Conservation (phyloP, 2,888 invertebrate genomes). For the Steinernema carpocapsae region DNA sequence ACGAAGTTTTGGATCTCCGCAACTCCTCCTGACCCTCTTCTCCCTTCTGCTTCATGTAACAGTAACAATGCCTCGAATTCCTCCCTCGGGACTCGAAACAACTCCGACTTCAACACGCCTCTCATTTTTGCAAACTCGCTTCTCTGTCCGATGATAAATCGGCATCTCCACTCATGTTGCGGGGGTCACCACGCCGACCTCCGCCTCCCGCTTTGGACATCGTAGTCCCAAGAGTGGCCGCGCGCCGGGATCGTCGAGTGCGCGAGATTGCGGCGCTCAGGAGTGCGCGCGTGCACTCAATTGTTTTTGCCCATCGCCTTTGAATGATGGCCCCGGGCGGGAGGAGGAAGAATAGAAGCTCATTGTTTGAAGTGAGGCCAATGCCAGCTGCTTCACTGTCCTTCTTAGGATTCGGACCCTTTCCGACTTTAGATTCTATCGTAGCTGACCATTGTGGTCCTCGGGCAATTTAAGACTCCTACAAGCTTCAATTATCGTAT, state of each 20-base stretch:
- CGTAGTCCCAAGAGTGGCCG: conserved; percentile 15
- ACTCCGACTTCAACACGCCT: background rate
- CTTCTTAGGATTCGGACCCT: background rate
- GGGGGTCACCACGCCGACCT: background rate
- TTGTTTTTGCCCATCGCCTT: conserved; percentile 26
- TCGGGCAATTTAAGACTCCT: background rate
- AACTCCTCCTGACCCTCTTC: too few relatives aligned
- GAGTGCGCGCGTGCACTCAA: background rate
- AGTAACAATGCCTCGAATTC: background rate
- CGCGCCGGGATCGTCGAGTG: conserved; percentile 8
- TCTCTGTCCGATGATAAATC: background rate
- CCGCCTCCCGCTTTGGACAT: too few relatives aligned
- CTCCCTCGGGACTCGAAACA: background rate
- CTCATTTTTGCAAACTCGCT: background rate
- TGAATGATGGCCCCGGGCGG: conserved; percentile 13
- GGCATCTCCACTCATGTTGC: background rate
- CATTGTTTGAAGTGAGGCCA: background rate
- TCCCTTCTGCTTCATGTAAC: background rate
- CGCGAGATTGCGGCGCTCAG: background rate
- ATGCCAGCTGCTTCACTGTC: conserved; percentile 13
- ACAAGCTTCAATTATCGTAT: background rate
- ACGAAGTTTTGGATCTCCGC: too few relatives aligned
- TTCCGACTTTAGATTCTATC: background rate
- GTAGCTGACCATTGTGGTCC: too few relatives aligned
- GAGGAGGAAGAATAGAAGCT: background rate